Conservation (phyloP, 2,888 invertebrate genomes). For the Agrochola macilenta region DNA sequence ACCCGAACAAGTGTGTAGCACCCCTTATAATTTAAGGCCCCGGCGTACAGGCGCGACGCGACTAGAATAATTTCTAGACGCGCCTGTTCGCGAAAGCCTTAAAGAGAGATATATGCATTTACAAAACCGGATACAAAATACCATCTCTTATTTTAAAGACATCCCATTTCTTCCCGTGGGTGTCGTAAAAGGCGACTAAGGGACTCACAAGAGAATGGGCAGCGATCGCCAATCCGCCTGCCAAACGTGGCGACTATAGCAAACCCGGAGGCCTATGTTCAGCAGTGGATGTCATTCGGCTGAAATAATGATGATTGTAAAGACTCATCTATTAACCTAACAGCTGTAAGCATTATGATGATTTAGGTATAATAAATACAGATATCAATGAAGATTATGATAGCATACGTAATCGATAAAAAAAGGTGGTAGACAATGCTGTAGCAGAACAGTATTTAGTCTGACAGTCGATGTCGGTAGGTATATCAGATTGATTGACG, state of each 20-base stretch:
- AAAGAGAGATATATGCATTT: background rate
- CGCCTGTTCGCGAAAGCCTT: too few species aligned
- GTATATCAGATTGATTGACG: slow-evolving; percentile 16
- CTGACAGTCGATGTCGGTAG: background rate
- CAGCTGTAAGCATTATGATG: background rate
- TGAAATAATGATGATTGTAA: background rate
- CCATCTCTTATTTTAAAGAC: background rate
- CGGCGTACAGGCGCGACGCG: too few species aligned
- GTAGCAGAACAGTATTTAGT: slow-evolving; percentile 21
- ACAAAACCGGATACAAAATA: background rate
- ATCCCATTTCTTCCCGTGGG: too few species aligned
- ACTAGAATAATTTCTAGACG: too few species aligned
- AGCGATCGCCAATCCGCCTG: too few species aligned
- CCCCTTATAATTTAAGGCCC: background rate
- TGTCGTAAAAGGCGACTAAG: too few species aligned
- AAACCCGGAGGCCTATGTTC: too few species aligned
- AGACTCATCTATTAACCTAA: background rate
- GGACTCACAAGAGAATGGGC: too few species aligned
- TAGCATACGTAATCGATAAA: slow-evolving; percentile 15
- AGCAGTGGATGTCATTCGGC: too few species aligned
- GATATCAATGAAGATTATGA: slow-evolving; percentile 1
- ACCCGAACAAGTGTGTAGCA: background rate
- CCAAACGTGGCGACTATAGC: too few species aligned
- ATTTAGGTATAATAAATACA: slow-evolving; percentile 10
- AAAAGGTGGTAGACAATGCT: slow-evolving; percentile 7